phyloP scores from a whole-genome alignment of 2,113 vertebrate genomes.

The Phalacrocorax carbo region DNA sequence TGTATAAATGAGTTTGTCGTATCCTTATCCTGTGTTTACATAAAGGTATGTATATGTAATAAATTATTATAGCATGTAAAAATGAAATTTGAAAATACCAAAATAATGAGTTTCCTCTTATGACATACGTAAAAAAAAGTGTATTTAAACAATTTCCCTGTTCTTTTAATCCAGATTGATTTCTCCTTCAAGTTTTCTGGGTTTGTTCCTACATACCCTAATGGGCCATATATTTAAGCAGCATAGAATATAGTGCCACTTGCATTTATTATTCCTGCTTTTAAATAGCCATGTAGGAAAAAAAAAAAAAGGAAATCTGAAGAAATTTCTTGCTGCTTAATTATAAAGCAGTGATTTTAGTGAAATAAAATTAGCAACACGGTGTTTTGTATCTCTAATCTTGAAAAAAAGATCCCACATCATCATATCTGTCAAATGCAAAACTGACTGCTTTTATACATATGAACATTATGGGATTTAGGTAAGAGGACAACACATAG shows the following conservation, averaged over 20 bases:
- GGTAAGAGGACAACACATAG: background rate
- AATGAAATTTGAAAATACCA: background rate
- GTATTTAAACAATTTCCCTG: background rate
- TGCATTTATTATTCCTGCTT: conserved; percentile 20
- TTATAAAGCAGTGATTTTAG: background rate
- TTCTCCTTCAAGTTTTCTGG: background rate
- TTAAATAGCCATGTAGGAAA: background rate
- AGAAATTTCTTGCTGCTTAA: background rate
- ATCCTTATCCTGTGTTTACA: background rate
- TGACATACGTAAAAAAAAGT: background rate
- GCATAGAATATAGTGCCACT: background rate
- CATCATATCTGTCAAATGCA: background rate
- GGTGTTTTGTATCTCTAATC: background rate
- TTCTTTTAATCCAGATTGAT: background rate
- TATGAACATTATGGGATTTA: background rate
- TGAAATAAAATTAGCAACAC: background rate
- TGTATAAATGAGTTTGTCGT: background rate
- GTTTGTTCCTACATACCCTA: background rate
- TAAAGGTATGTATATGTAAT: background rate
- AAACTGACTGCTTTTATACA: background rate
- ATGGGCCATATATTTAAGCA: background rate
- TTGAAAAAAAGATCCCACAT: background rate
- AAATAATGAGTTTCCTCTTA: background rate
- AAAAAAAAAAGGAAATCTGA: background rate
- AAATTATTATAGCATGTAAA: background rate